Percentiles rank a stretch among this genome's conserved stretches.
Conservation (phyloP, 2,888 invertebrate genomes). For the Drosophila sordidapex region DNA sequence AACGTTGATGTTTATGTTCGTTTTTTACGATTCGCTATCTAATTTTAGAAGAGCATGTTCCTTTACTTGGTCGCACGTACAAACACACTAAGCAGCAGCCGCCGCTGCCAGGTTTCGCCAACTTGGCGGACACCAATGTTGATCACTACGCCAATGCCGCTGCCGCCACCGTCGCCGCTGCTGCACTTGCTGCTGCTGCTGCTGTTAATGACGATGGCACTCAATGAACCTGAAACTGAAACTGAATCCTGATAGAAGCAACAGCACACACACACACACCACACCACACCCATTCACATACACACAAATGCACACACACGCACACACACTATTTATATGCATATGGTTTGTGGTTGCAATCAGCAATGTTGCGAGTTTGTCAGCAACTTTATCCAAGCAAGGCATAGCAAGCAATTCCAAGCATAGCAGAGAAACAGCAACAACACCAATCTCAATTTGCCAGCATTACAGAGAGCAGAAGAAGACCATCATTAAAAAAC, state of each 20-base stretch:
- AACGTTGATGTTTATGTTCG: conserved; percentile 61
- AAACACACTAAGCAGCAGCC: conserved; percentile 60
- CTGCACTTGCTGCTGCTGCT: conserved; percentile 19
- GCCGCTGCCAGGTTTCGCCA: conserved; percentile 31
- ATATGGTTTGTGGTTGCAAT: not conserved
- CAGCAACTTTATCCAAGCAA: not conserved
- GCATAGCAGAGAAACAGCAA: not conserved
- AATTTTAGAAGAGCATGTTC: conserved; percentile 86
- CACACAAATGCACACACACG: not conserved
- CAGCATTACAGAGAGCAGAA: conserved; percentile 1
- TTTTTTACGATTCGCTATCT: conserved; percentile 65
- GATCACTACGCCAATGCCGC: conserved; percentile 36
- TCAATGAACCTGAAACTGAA: conserved; percentile 23
- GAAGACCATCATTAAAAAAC: not conserved
- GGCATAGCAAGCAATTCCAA: not conserved
- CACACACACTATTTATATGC: not conserved
- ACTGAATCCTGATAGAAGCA: conserved; percentile 14
- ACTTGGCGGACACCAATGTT: conserved; percentile 49
- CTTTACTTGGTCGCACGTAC: conserved; percentile 85
- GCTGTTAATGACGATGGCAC: conserved; percentile 35
- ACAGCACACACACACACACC: conserved; percentile 15
- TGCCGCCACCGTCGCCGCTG: conserved; percentile 21
- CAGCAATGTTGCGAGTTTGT: not conserved
- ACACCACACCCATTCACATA: not conserved
- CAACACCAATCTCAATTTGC: conserved; percentile 6